These are phyloP conservation scores for Zeus faber DNA, from an alignment of 2,113 vertebrate species.

Conservation along the genomic window DNA sequence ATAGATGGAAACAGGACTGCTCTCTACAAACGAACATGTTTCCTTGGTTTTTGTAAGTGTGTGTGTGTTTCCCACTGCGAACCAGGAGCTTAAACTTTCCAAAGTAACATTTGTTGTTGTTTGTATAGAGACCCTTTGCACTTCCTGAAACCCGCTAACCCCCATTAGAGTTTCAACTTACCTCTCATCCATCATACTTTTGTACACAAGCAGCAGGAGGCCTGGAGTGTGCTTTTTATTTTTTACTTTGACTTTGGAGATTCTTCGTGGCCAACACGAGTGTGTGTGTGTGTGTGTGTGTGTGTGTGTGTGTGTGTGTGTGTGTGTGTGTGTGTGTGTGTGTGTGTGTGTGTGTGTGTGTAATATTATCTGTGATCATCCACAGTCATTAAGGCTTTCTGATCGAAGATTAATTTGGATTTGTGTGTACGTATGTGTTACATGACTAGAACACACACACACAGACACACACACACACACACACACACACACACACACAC, in stretches of 20 bases:
- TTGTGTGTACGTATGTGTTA: constrained; percentile 10
- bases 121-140: constrained; percentile 45
- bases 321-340: background rate
- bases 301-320: constrained; percentile 1
- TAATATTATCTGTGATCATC: too few species aligned
- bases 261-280: constrained; percentile 44
- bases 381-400: too few species aligned
- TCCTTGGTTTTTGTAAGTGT: too few species aligned
- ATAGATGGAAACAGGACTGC: too few species aligned
- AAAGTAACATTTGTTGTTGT: constrained; percentile 52
- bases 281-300: background rate
- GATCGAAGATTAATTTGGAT: too few species aligned
- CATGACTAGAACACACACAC: too few species aligned
- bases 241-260: constrained; percentile 48
- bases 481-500: too few species aligned
- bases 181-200: constrained; percentile 67
- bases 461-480: too few species aligned
- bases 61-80: constrained; percentile 46
- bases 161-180: constrained; percentile 56
- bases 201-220: constrained; percentile 37
- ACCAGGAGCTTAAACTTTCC: constrained; percentile 45
- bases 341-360: constrained; percentile 48
- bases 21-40: too few species aligned
- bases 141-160: constrained; percentile 60
- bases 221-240: constrained; percentile 42